phyloP scores from a whole-genome alignment of 35 echinoderm and acorn worm species.

The Patiria miniata region DNA sequence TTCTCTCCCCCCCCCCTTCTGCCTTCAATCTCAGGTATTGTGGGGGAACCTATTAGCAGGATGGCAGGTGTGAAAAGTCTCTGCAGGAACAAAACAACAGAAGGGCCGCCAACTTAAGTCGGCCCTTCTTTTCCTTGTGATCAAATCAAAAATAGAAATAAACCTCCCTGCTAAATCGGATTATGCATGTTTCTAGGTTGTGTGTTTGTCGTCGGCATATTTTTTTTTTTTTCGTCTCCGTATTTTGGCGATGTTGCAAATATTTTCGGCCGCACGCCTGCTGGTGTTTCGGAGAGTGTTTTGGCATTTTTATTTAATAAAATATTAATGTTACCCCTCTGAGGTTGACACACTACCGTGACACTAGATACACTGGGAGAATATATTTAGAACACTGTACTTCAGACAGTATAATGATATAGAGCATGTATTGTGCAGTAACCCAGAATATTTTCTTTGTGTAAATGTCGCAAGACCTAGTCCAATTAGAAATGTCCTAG shows the following conservation, averaged over 20 bases:
- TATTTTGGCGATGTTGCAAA: conserved; percentile 18
- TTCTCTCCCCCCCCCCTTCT: background rate
- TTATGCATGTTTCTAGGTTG: conserved; percentile 6
- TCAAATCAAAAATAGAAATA: no score
- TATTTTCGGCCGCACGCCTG: conserved; percentile 9
- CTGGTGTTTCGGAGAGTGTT: background rate
- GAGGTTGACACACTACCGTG: conserved; percentile 20
- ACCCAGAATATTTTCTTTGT: no score
- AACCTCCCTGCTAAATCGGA: background rate
- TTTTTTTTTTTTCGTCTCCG: background rate
- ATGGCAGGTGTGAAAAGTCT: conserved; percentile 18
- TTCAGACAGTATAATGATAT: no score
- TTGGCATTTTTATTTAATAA: conserved; percentile 29
- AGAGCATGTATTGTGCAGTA: no score
- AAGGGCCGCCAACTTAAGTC: background rate
- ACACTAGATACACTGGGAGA: background rate
- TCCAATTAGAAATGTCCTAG: no score
- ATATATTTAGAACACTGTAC: no score
- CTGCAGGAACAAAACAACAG: conserved; percentile 18
- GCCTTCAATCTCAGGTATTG: background rate
- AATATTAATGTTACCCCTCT: conserved; percentile 1
- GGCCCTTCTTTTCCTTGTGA: background rate
- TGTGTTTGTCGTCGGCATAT: background rate
- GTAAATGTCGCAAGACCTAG: no score
- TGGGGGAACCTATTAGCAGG: conserved; percentile 13